phyloP scores from a whole-genome alignment of 2,797 vertebrate species.

The Valencia hispanica region DNA sequence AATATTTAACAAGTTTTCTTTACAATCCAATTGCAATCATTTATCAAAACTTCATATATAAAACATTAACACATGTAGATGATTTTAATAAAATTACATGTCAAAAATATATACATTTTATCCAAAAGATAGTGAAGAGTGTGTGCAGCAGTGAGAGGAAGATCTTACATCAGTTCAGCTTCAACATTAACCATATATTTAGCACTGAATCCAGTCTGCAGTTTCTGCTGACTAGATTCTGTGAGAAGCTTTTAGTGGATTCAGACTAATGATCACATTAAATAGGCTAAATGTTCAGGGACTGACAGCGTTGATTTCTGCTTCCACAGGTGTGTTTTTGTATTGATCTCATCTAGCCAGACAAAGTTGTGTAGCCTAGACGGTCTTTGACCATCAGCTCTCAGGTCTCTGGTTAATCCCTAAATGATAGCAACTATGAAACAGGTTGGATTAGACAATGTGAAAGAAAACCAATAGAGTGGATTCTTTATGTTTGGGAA shows the following conservation, averaged over 20 bases:
- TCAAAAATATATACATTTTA: neutral
- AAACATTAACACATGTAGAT: too few relatives aligned
- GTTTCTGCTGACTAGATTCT: constrained; percentile 13
- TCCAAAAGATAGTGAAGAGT: neutral
- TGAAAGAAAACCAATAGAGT: constrained; percentile 13
- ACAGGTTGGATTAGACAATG: constrained; percentile 23
- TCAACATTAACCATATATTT: constrained; percentile 16
- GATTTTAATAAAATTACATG: too few relatives aligned
- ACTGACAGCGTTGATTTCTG: neutral
- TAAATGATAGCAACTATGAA: constrained; percentile 16
- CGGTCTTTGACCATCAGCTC: constrained; percentile 4
- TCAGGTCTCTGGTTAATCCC: constrained; percentile 15
- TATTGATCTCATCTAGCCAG: neutral
- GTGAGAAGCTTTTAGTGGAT: neutral
- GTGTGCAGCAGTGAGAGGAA: constrained; percentile 6
- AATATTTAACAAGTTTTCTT: too few relatives aligned
- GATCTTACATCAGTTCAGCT: neutral
- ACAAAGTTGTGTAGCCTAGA: too few relatives aligned
- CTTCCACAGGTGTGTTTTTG: neutral
- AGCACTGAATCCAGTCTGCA: neutral
- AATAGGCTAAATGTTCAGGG: too few relatives aligned
- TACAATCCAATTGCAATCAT: too few relatives aligned
- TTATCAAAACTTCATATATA: too few relatives aligned
- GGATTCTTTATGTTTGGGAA: neutral
- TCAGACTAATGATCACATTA: neutral